A percentile compares a stretch with the other conserved stretches of the same genome.
Evolutionary conservation across 2,113 vertebrate genomes (phyloP).

Genomic region (Dipodomys stephensi): DNA sequence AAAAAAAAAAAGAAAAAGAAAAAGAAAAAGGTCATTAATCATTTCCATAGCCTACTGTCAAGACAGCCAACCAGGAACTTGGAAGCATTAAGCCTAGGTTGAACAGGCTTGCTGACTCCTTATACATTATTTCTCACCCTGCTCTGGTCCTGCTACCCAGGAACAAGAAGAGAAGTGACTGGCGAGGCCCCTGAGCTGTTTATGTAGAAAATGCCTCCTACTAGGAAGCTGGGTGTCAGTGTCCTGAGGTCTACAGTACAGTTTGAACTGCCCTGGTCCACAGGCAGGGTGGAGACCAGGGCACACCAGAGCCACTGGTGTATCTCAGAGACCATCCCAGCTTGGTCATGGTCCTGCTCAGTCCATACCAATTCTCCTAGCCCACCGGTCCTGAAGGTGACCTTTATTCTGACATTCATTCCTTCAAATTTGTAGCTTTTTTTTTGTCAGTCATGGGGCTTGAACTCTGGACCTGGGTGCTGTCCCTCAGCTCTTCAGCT

Average conservation of each 20-base stretch:
- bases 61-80: background rate
- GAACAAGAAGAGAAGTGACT: background rate
- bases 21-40: too few species aligned
- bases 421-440: too few species aligned
- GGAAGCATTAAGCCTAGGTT: background rate
- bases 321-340: too few species aligned
- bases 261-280: background rate
- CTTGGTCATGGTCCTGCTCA: background rate
- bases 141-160: background rate
- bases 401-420: background rate
- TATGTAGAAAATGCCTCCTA: background rate
- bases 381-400: background rate
- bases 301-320: too few species aligned
- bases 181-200: background rate
- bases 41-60: conserved; percentile 30
- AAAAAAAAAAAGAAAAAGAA: too few species aligned
- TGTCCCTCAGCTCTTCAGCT: too few species aligned
- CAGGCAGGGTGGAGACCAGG: background rate
- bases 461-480: too few species aligned
- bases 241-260: background rate
- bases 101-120: background rate
- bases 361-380: background rate
- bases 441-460: too few species aligned
- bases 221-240: background rate
- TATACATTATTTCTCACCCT: background rate